Base-by-base conservation (phyloP, 1,140 invertebrate genomes). In the Oncopodura yosiiana region DNA sequence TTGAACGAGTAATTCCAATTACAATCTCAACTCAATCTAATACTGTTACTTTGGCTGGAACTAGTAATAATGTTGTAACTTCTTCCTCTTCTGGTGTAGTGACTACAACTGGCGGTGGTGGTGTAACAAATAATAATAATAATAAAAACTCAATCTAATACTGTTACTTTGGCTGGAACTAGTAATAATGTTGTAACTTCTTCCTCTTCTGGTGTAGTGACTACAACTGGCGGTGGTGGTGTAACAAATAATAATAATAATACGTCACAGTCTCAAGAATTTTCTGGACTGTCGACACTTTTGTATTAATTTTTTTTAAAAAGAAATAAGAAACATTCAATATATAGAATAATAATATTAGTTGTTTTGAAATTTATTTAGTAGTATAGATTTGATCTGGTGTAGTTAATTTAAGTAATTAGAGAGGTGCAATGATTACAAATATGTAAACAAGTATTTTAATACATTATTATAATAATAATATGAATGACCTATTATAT, bases 1-100 rank as follows among this genome's bases (percentile, higher is more conserved):
- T 55, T 36, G 58, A 56, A 14, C 43, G 53, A 38, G 41, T 46
- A 16, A 60, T 60, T 44, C 53, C 39, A 9, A 48, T 41, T 14
- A 48, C 46, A 2, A 49, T 49, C 14, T 49, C 46, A 9, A 23
- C 46, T 19, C 46, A 9, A n/a, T 34, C 32, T 8, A 34, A 8
- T 9, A 8, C 50, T 18, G 14, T 21, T 8, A 26, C 3, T 32
- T 19, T 34, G 6, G 42, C 9, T 9, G 45, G 45, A 18, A 32
- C 24, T 34, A 26, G n/a, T 48, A 24, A 44, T 8, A 11, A 23
- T 21, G 6, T 24, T 23, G 24, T 44, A 8, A 44, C 21, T 23
- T 9, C 26, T 9, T 44, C 42, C 6, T 23, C 42, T 23, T 9
- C 42, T 9, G 42, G 38, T 41, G 19, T 18, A 44, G 8, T 51